Evolutionary conservation across 2,113 vertebrate genomes (phyloP).

Genomic region (Pterocles burchelli): DNA sequence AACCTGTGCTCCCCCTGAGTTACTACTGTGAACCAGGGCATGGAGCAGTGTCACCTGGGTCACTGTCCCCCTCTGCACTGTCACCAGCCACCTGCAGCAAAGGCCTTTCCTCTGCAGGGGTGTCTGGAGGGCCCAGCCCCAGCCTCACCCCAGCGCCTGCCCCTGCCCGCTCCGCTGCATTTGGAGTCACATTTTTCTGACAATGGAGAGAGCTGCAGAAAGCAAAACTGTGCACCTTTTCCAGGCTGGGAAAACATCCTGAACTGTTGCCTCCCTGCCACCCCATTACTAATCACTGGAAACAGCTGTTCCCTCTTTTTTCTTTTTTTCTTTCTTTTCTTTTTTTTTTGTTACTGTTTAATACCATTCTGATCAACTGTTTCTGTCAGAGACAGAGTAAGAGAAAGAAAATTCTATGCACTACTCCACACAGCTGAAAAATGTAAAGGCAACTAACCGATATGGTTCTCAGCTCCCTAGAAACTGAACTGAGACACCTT

Average conservation of each 20-base stretch:
- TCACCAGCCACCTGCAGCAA: background rate
- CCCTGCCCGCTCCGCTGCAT: background rate
- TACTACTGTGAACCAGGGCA: background rate
- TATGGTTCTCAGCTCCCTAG: background rate
- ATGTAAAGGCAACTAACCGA: background rate
- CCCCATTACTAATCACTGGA: background rate
- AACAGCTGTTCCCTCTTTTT: background rate
- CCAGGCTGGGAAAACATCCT: background rate
- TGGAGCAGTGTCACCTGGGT: background rate
- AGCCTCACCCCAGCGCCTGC: background rate
- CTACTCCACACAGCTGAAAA: background rate
- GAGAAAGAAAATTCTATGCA: background rate
- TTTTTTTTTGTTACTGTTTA: background rate
- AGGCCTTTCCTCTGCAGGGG: background rate
- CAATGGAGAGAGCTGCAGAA: background rate
- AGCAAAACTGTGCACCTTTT: background rate
- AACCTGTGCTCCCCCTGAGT: fast-evolving
- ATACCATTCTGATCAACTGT: background rate
- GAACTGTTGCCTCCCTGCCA: background rate
- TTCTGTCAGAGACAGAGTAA: background rate
- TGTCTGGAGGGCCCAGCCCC: background rate
- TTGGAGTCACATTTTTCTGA: background rate
- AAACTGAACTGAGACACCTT: background rate
- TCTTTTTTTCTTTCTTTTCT: background rate
- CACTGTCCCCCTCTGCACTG: background rate